Evolutionary conservation across 2,113 vertebrate genomes (phyloP).

Genomic region (Mustela lutreola): DNA sequence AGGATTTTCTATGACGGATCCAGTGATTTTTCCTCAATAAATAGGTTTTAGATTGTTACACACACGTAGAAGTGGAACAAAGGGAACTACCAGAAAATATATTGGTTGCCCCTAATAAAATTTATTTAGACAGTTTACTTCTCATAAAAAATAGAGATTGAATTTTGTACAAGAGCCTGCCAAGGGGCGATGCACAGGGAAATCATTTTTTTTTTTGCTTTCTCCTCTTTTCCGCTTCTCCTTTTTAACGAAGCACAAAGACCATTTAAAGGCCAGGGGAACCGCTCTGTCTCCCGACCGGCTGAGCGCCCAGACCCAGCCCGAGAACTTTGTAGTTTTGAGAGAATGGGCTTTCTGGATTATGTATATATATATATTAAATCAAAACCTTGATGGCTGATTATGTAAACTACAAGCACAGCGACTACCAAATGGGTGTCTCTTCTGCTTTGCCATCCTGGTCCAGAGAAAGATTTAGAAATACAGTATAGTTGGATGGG

Average conservation of each 20-base stretch:
- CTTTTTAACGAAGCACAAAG: constrained; percentile 75
- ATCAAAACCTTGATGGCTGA: constrained; percentile 56
- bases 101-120: constrained; percentile 94
- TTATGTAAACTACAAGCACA: constrained; percentile 68
- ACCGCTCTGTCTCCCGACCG: constrained; percentile 32
- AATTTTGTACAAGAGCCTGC: constrained; percentile 92
- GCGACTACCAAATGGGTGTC: neutral
- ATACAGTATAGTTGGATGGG: neutral
- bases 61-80: constrained; percentile 92
- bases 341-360: neutral
- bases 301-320: constrained; percentile 12
- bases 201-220: constrained; percentile 78
- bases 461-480: constrained; percentile 74
- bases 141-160: constrained; percentile 95
- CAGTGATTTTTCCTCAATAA: constrained; percentile 94
- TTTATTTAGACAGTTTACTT: constrained; percentile 95
- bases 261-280: constrained; percentile 38
- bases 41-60: constrained; percentile 95
- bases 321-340: constrained; percentile 72
- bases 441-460: constrained; percentile 52
- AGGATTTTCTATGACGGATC: constrained; percentile 93
- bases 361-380: neutral
- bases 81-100: constrained; percentile 92
- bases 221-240: neutral
- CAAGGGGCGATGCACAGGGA: constrained; percentile 88